phyloP scores from a whole-genome alignment of 1,140 invertebrate genomes.

The Pemphigus obesinymphae region DNA sequence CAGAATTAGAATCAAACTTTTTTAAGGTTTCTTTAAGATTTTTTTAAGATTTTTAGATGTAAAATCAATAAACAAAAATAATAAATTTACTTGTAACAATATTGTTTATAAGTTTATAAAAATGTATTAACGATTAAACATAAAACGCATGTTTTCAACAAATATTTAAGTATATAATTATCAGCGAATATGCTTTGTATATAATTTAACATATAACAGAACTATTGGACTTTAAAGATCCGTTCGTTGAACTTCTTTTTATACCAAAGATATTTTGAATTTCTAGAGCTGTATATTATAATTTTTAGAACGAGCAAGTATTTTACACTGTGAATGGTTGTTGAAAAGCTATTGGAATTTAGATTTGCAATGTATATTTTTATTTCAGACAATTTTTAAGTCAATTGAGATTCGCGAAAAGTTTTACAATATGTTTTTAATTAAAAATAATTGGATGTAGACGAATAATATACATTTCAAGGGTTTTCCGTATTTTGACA shows the following conservation, averaged over 20 bases:
- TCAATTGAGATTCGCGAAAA: no score
- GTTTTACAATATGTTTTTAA: no score
- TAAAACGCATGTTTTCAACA: neutral
- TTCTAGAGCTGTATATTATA: neutral
- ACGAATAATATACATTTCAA: no score
- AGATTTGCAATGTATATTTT: no score
- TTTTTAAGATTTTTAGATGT: no score
- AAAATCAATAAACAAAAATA: neutral
- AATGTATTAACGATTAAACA: neutral
- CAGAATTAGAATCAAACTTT: no score
- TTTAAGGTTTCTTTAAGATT: no score
- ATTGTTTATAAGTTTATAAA: neutral
- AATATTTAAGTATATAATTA: neutral
- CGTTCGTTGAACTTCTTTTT: slow-evolving; percentile 5
- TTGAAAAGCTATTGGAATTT: neutral
- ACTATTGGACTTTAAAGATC: slow-evolving; percentile 5
- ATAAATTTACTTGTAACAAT: neutral
- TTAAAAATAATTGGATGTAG: no score
- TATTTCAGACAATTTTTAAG: no score
- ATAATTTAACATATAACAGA: neutral
- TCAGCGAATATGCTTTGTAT: neutral
- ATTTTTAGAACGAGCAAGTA: neutral
- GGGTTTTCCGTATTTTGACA: no score
- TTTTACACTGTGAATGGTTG: neutral
- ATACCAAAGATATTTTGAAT: neutral